phyloP scores from a whole-genome alignment of 2,797 vertebrate genomes.

The Bovichtus variegatus region DNA sequence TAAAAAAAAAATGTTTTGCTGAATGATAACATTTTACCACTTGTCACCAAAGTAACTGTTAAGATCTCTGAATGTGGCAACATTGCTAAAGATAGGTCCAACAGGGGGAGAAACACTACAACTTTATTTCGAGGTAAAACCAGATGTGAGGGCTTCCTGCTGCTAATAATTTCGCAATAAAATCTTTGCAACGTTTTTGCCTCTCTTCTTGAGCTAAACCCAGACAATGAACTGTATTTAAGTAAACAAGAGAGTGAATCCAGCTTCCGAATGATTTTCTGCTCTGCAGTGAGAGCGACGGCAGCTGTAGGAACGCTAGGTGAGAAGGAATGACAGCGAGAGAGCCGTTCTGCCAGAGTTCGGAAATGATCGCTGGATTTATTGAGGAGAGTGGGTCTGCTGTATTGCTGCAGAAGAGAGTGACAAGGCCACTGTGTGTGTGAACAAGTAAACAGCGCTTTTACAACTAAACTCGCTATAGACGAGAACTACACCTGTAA shows the following conservation, averaged over 20 bases:
- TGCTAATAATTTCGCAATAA: neutral
- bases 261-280: conserved; percentile 1
- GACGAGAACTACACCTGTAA: neutral
- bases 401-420: conserved; percentile 2
- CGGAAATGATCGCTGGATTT: neutral
- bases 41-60: neutral
- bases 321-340: neutral
- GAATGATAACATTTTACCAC: too few relatives aligned
- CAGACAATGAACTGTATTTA: neutral
- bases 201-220: neutral
- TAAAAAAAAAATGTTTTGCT: too few relatives aligned
- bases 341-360: neutral
- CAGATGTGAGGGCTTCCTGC: neutral
- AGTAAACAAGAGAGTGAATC: neutral
- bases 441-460: conserved; percentile 12
- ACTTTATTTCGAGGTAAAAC: neutral
- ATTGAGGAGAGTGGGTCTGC: neutral
- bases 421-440: conserved; percentile 2
- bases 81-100: neutral
- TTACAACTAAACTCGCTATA: neutral
- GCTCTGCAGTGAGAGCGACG: neutral
- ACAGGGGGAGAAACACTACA: neutral
- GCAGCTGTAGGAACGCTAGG: neutral
- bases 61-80: neutral
- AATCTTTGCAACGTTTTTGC: neutral